phyloP scores from a whole-genome alignment of 2,797 vertebrate genomes.

The Hozukius guyotensis region DNA sequence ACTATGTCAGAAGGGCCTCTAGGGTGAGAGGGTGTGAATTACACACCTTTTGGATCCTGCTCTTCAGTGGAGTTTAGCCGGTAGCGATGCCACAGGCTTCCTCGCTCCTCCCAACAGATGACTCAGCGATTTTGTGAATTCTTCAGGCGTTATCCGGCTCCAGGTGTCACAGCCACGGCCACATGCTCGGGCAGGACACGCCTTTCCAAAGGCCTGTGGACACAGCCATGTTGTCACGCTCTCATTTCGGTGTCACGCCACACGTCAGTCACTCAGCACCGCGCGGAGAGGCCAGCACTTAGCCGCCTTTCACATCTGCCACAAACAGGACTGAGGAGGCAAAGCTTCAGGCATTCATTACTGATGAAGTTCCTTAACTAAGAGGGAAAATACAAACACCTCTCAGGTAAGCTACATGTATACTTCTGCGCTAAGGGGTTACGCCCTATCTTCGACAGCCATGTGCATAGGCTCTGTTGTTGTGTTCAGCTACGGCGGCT shows the following conservation, averaged over 20 bases:
- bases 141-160: slow-evolving; percentile 46
- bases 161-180: slow-evolving; percentile 39
- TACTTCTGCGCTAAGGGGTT: background rate
- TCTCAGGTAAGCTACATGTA: background rate
- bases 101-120: background rate
- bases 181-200: slow-evolving; percentile 22
- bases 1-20: slow-evolving; percentile 37
- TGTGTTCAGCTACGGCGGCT: background rate
- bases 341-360: background rate
- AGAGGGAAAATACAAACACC: background rate
- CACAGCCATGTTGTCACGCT: slow-evolving; percentile 22
- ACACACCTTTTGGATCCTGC: slow-evolving; percentile 1
- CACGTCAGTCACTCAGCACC: slow-evolving; percentile 49
- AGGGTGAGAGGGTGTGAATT: slow-evolving; percentile 16
- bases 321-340: background rate
- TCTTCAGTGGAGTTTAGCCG: background rate
- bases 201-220: slow-evolving; percentile 9
- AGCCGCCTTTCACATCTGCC: slow-evolving; percentile 19
- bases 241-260: slow-evolving; percentile 36
- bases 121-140: slow-evolving; percentile 6
- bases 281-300: background rate
- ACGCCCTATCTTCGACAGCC: background rate
- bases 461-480: background rate
- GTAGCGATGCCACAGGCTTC: background rate
- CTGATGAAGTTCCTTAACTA: background rate